Percentiles rank a stretch among this genome's conserved stretches.
Conservation (phyloP, 2,113 vertebrate genomes). For the Callaeas wilsoni region DNA sequence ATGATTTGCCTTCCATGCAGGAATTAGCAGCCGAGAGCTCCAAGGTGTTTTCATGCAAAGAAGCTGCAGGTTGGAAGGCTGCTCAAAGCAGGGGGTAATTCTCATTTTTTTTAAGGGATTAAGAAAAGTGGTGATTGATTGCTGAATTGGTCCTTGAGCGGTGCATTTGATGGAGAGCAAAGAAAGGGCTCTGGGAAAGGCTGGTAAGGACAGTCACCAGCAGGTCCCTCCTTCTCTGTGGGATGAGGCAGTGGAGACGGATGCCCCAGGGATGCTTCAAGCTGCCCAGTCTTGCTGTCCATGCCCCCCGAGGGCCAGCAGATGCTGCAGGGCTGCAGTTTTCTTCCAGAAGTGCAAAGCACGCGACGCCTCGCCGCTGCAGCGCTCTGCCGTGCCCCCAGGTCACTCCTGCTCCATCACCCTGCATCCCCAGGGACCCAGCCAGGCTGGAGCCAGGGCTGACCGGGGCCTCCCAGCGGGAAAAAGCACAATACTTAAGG, state of each 20-base stretch:
- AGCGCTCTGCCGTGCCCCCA: background rate
- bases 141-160: accelerated
- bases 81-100: background rate
- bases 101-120: background rate
- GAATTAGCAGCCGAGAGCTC: background rate
- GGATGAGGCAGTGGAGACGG: background rate
- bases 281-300: background rate
- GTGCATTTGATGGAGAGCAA: background rate
- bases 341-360: background rate
- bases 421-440: background rate
- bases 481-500: background rate
- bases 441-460: background rate
- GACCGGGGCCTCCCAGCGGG: accelerated
- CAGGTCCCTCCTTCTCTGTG: background rate
- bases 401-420: background rate
- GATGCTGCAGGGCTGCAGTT: background rate
- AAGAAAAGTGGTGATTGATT: background rate
- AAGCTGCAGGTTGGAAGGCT: background rate
- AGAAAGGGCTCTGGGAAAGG: background rate
- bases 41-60: background rate
- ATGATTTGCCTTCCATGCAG: accelerated
- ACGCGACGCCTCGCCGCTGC: accelerated
- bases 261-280: background rate
- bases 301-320: background rate
- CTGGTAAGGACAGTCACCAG: background rate